Base-by-base conservation (phyloP, 2,888 invertebrate genomes). In the Cantharis nigra region DNA sequence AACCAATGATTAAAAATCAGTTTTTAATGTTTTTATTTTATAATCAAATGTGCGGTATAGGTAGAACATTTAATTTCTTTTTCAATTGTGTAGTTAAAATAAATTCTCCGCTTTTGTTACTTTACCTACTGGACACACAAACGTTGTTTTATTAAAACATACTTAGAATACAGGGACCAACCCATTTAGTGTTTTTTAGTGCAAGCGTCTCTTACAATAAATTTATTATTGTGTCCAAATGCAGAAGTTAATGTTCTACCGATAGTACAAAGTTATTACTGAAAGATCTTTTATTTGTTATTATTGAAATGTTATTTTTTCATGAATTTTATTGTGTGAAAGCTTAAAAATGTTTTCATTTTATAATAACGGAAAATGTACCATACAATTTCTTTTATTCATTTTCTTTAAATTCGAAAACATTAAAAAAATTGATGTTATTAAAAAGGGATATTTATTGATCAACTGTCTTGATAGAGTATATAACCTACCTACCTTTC, bases 1-100 rank as follows among this genome's bases (percentile, higher is more conserved):
- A 70, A 16, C 23, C 9, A 69, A 77, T 70, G 70, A 71, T 71
- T 23, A 62, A 71, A 67, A 63, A 20, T 74, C 62, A 49, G 64
- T 74, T 23, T 72, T 33, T 70, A 63, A 49, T 70, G 63, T 74
- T 63, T 30, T 69, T 69, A 69, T 63, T 63, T 74, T 14, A 20
- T 13, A 11, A 63, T 63, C 23, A 16, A 69, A 16, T 16, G 13
- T 70, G 49, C 49, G 49, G 49, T 49, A 49, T 49, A 49, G 49
- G 49, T 49, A n/a, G 49, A 49, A n/a, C 49, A 49, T 49, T 49
- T 5, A 49, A 49, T 49, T 49, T n/a, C n/a, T 49, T 49, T 20
- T 49, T 5, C 1, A 9, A n/a, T 49, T 49, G 49, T 5, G n/a
- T n/a, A 49, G 49, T 49, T 49, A 49, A n/a, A 49, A n/a, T 49